Conservation (phyloP, 1,140 invertebrate species). For the Vanessa tameamea region DNA sequence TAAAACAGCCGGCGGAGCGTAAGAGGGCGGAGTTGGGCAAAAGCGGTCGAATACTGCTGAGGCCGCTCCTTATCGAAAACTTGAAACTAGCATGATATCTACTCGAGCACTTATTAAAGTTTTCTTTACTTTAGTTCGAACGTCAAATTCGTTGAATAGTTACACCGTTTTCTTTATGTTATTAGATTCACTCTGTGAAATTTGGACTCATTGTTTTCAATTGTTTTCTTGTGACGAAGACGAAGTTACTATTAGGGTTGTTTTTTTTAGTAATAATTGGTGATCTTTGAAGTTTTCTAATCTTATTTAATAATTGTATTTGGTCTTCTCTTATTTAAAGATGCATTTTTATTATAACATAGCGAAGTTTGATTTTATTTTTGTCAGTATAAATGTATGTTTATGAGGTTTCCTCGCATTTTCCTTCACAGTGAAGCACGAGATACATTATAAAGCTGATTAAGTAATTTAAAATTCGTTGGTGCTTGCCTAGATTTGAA, state of each 20-base stretch:
- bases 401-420: too few species aligned
- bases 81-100: conserved; percentile 66
- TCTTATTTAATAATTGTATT: too few species aligned
- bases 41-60: conserved; percentile 64
- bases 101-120: conserved; percentile 68
- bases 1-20: conserved; percentile 69
- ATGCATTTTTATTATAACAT: too few species aligned
- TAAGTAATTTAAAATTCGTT: too few species aligned
- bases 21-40: conserved; percentile 49
- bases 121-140: conserved; percentile 57
- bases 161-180: conserved; percentile 33
- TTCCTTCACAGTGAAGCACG: too few species aligned
- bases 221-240: not conserved
- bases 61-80: conserved; percentile 60
- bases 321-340: too few species aligned
- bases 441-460: too few species aligned
- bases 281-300: too few species aligned
- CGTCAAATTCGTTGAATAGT: conserved; percentile 55
- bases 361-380: too few species aligned
- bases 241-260: not conserved
- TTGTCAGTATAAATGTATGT: too few species aligned
- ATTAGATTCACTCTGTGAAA: conserved; percentile 15
- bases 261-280: too few species aligned
- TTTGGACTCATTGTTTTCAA: not conserved
- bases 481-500: too few species aligned